Base-by-base conservation (phyloP, 2,888 invertebrate species). In the Endomychus coccineus region DNA sequence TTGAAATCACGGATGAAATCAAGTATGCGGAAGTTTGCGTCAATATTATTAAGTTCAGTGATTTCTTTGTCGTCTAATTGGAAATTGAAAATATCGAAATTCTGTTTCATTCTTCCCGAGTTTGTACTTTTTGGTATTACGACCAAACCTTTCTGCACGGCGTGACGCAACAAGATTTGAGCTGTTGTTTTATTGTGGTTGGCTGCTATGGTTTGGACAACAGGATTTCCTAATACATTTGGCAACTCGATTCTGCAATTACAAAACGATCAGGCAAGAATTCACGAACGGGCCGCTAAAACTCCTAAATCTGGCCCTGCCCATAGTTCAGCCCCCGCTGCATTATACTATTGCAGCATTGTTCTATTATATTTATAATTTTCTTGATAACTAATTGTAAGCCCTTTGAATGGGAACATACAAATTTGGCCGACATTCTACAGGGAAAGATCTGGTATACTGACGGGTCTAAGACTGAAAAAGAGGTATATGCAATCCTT, bases 121-220 rank as follows among this genome's bases (percentile, higher is more conserved):
- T 80, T 80, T 3, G 80, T 79, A 60, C 87, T 88, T 61, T 89
- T 90, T 4, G 89, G 88, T 51, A 91, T 86, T 21, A 78, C 78
- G 3, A 73, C 73, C 16, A 87, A 63, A 7, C 78, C 79, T 22
- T 74, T 73, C 59, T 89, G 83, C 7, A 85, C 50, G 10, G 77
- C 68, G 63, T 78, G 78, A 27, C 66, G 21, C 3, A 92, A 65
- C 22, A 86, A 65, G 15, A 78, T 61, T 64, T 91, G 90, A 3
- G 87, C 89, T 1, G 83, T 70, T 0, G 80, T 74, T 58, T 83
- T 86, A 0, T 67, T 64, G 52, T 79, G 73, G 49, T 68, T 74
- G 28, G 71, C 68, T 2, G 75, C 74, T 16, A 64, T 52, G 28
- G 46, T 42, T 17, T 45, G 46, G 1, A 82, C 74, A 9, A 60